Percentiles rank a stretch among this genome's conserved stretches.
phyloP scores from a whole-genome alignment of 2,888 invertebrate species.

The Brachyptera putata region DNA sequence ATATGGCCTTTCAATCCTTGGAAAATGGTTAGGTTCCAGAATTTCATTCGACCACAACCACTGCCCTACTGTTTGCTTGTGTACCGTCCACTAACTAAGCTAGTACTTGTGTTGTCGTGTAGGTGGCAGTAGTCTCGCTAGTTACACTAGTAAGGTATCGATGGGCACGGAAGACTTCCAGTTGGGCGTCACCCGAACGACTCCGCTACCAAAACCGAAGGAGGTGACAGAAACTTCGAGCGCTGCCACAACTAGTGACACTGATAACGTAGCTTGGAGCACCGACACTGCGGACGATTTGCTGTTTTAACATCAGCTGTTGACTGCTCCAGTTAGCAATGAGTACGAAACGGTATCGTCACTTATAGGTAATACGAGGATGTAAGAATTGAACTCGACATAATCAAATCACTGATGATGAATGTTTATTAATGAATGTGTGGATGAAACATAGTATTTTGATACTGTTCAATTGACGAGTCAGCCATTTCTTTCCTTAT shows the following conservation, averaged over 20 bases:
- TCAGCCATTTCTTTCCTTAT: no score
- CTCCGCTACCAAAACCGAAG: conserved; percentile 37
- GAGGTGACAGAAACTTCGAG: conserved; percentile 32
- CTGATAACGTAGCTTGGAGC: conserved; percentile 44
- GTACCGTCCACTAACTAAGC: background rate
- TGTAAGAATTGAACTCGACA: no score
- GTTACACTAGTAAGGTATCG: conserved; percentile 74
- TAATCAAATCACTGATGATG: no score
- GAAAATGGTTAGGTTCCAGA: no score
- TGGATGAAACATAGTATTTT: no score
- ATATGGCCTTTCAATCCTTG: no score
- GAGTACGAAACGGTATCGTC: background rate
- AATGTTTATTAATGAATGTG: no score
- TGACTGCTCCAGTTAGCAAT: background rate
- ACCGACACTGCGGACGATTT: conserved; percentile 47
- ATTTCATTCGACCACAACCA: no score
- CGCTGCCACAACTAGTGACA: conserved; percentile 34
- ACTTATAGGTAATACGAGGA: background rate
- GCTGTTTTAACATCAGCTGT: conserved; percentile 41
- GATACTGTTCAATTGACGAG: no score
- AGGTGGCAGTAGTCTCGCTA: conserved; percentile 59
- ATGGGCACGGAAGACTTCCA: conserved; percentile 63
- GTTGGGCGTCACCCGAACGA: conserved; percentile 69
- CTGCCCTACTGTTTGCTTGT: background rate
- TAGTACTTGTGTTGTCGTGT: conserved; percentile 27